phyloP scores from a whole-genome alignment of 2,888 invertebrate genomes.

The Aporophyla nigra region DNA sequence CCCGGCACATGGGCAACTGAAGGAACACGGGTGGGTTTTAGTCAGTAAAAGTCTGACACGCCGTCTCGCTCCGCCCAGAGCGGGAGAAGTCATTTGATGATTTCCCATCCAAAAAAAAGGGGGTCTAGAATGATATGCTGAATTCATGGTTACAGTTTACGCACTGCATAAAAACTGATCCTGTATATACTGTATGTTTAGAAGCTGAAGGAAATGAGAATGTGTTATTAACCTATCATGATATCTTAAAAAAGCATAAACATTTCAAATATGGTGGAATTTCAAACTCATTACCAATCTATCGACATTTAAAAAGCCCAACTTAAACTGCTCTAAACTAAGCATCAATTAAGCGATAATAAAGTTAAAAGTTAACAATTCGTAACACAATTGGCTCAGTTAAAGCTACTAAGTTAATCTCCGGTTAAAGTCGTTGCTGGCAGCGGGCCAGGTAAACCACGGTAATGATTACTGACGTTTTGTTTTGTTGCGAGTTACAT shows the following conservation, averaged over 20 bases:
- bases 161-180: too few relatives aligned
- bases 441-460: slow-evolving; percentile 57
- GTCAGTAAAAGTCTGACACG: too few relatives aligned
- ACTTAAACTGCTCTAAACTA: slow-evolving; percentile 27
- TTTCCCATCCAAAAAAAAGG: too few relatives aligned
- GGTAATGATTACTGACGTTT: slow-evolving; percentile 44
- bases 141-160: too few relatives aligned
- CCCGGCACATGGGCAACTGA: too few relatives aligned
- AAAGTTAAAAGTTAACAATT: slow-evolving; percentile 64
- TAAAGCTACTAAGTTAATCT: slow-evolving; percentile 61
- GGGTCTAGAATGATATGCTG: too few relatives aligned
- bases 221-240: background rate
- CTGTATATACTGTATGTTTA: background rate
- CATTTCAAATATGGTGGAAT: background rate
- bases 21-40: too few relatives aligned
- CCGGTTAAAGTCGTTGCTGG: slow-evolving; percentile 57
- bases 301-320: background rate
- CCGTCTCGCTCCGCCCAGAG: too few relatives aligned
- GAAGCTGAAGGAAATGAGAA: background rate
- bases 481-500: slow-evolving; percentile 31
- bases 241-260: too few relatives aligned
- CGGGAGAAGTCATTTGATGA: too few relatives aligned
- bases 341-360: slow-evolving; percentile 52
- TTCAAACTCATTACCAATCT: background rate
- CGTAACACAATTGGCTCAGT: slow-evolving; percentile 54